These are phyloP conservation scores for Sternotherus odoratus DNA, from an alignment of 2,797 vertebrate species.

Conservation along the genomic window DNA sequence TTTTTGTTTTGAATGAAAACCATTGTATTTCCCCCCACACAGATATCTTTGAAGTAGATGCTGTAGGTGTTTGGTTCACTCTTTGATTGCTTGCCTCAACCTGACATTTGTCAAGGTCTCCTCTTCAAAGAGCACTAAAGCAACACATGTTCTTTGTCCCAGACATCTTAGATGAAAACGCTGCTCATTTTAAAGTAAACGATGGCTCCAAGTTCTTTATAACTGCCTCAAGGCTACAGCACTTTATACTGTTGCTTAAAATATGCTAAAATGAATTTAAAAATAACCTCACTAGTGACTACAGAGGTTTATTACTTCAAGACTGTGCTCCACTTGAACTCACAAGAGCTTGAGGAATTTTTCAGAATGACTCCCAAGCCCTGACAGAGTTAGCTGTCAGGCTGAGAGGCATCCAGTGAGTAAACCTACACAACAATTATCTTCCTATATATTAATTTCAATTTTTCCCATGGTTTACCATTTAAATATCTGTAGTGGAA, in stretches of 20 bases:
- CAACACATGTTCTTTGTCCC: background rate
- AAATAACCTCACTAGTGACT: background rate
- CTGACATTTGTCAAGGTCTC: background rate
- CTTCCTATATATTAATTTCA: background rate
- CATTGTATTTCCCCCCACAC: background rate
- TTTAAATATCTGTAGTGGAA: background rate
- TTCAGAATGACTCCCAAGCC: slow-evolving; percentile 1
- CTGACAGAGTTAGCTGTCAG: background rate
- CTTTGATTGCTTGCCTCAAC: background rate
- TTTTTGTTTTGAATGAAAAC: background rate
- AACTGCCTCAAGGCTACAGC: slow-evolving; percentile 18
- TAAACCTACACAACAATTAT: fast-evolving
- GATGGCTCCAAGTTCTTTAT: background rate
- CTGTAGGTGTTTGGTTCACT: background rate
- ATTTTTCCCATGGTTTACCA: background rate
- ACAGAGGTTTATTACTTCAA: background rate
- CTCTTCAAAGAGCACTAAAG: background rate
- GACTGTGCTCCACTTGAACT: background rate
- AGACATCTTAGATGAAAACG: background rate
- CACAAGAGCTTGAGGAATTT: background rate
- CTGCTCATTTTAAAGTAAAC: background rate
- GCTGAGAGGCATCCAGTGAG: background rate
- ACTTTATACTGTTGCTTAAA: background rate
- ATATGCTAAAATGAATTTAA: background rate
- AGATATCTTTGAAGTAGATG: background rate